Evolutionary conservation across 2,113 vertebrate genomes (phyloP).

Genomic region (Aythya baeri): DNA sequence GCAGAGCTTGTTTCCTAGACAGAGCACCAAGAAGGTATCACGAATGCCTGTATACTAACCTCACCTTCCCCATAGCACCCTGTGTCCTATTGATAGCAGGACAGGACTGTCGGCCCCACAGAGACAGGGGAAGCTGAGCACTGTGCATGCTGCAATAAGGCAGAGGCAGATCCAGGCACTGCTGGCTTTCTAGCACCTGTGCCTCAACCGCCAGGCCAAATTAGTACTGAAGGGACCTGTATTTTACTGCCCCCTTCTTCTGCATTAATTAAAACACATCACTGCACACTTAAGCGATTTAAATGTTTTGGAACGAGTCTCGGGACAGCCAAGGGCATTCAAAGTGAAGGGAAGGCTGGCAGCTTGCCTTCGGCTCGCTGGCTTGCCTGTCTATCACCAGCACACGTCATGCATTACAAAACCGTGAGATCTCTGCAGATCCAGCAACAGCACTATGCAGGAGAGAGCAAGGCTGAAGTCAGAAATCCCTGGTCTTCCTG

Average conservation of each 20-base stretch:
- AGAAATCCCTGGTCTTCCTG: not conserved
- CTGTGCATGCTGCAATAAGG: not conserved
- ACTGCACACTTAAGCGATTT: slow-evolving; percentile 55
- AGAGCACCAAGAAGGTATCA: slow-evolving; percentile 21
- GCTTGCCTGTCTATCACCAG: slow-evolving; percentile 33
- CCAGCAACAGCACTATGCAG: not conserved
- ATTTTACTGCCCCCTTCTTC: slow-evolving; percentile 55
- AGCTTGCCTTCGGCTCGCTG: slow-evolving; percentile 5
- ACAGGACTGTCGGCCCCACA: not conserved
- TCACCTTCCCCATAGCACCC: not conserved
- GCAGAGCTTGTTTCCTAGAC: slow-evolving; percentile 25
- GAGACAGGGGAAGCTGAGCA: not conserved
- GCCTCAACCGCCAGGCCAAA: slow-evolving; percentile 15
- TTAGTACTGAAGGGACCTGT: slow-evolving; percentile 50
- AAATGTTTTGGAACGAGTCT: slow-evolving; percentile 47
- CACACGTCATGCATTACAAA: slow-evolving; percentile 17
- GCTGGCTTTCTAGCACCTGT: slow-evolving; percentile 27
- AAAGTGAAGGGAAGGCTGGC: slow-evolving; percentile 54
- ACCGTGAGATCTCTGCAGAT: slow-evolving; percentile 10
- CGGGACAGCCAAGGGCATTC: slow-evolving; percentile 53
- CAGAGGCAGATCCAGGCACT: slow-evolving; percentile 16
- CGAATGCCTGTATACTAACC: not conserved
- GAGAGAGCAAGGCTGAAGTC: not conserved
- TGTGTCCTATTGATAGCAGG: not conserved
- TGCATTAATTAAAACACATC: slow-evolving; percentile 57